Evolutionary conservation across 2,113 vertebrate species (phyloP), one percentile per base, ranked within the genome.

Genomic region (Perognathus longimembris): DNA sequence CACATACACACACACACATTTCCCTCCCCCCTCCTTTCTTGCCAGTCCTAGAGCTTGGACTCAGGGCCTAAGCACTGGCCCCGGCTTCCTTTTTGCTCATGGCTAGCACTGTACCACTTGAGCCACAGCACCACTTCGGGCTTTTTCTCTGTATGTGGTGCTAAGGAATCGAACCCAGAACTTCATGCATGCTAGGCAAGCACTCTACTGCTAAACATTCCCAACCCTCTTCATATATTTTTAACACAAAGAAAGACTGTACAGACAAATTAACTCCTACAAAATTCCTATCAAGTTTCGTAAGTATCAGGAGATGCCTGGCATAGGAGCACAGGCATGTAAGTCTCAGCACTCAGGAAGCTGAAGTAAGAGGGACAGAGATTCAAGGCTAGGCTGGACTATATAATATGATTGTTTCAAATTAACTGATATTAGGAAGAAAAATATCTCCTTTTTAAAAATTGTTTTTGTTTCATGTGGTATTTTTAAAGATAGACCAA

Each of bases 261-360:
- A 76, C 64, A 45, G 66, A 50, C 34, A 93, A 93, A 89, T 38
- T 91, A 92, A 87, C 24, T 78, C 77, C 17, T 57, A 94, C 69
- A 85, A 93, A 92, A 95, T 36, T 28, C 45, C 64, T 67, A 83
- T 14, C 4, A 92, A 92, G 20, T 88, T 84, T 93, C 61, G 76
- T 86, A 86, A 90, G 70, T 66, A 89, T 9, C 11, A 71, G 64
- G 50, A 20, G 42, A 75, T n/a, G 30, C 17, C 17, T 40, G 11
- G 36, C 34, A 73, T 73, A 34, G 83, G 38, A 69, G 11, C 69
- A 85, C 26, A 61, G 18, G 70, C 34, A 15, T 69, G 32, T 63
- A 63, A 50, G 45, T 69, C n/a, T 7, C 34, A 85, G 30, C 50
- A 59, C 57, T 57, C 57, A 36, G 7, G 50, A 73, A 17, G 83